phyloP scores from a whole-genome alignment of 2,113 vertebrate species.

The Nyctereutes procyonoides region DNA sequence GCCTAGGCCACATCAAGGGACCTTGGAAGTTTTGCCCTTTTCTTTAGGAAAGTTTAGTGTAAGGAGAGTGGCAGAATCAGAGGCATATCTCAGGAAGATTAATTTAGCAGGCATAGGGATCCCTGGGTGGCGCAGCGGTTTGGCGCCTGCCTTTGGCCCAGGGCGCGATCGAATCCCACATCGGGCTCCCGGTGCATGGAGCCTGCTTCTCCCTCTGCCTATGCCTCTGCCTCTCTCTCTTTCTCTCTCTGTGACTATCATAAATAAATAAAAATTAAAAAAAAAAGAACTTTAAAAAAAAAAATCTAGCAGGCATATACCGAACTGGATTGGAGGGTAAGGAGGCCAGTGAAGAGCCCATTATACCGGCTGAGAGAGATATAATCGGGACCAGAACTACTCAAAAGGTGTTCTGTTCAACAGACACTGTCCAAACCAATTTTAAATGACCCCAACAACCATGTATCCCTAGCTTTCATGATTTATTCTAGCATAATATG shows the following conservation, averaged over 20 bases:
- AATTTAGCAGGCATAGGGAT: not conserved
- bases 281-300: too few species aligned
- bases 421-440: slow-evolving; percentile 31
- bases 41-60: not conserved
- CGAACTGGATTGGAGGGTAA: not conserved
- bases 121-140: too few species aligned
- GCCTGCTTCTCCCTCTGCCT: too few species aligned
- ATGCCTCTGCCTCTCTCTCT: too few species aligned
- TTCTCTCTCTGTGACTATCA: too few species aligned
- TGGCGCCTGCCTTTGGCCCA: too few species aligned
- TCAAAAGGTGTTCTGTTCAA: slow-evolving; percentile 59
- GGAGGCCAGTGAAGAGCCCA: not conserved
- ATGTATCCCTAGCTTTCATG: slow-evolving; percentile 17
- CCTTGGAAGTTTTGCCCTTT: not conserved
- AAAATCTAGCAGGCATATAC: not conserved
- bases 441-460: slow-evolving; percentile 56
- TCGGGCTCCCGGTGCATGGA: too few species aligned
- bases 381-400: slow-evolving; percentile 16
- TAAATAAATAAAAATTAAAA: too few species aligned
- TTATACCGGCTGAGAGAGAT: not conserved
- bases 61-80: not conserved
- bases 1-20: not conserved
- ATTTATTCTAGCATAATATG: not conserved
- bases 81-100: slow-evolving; percentile 3
- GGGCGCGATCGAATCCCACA: too few species aligned